Evolutionary conservation across 2,797 vertebrate genomes (phyloP).

Genomic region (Phylloscopus collybita): DNA sequence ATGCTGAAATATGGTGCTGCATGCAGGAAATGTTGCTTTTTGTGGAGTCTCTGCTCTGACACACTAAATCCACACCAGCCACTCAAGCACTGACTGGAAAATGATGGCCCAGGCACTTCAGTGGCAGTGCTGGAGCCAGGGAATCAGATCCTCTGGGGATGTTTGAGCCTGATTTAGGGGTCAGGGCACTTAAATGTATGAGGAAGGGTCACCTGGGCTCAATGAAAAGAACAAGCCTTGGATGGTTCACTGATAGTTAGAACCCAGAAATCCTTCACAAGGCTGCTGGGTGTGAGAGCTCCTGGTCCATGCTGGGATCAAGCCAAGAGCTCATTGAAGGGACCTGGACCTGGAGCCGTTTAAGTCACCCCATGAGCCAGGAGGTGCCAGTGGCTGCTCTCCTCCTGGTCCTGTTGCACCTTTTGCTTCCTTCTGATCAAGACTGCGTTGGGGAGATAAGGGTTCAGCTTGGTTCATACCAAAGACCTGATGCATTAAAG

Average conservation of each 20-base stretch:
- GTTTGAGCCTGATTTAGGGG: background rate
- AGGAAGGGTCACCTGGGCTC: background rate
- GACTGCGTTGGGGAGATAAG: background rate
- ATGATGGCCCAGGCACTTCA: background rate
- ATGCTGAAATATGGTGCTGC: background rate
- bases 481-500: background rate
- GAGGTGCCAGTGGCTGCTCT: background rate
- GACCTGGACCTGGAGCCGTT: background rate
- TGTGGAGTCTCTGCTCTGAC: background rate
- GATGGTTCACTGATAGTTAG: background rate
- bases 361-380: background rate
- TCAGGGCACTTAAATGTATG: background rate
- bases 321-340: background rate
- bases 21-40: slow-evolving; percentile 42
- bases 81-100: background rate
- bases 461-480: background rate
- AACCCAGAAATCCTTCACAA: background rate
- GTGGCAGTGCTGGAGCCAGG: background rate
- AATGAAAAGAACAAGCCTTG: background rate
- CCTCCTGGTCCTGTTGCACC: background rate
- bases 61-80: background rate
- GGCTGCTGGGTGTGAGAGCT: background rate
- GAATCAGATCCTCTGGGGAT: background rate
- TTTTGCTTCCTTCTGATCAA: background rate
- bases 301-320: background rate